These are phyloP conservation scores for Stratiomys singularior DNA, from an alignment of 2,888 invertebrate species.

Conservation along the genomic window DNA sequence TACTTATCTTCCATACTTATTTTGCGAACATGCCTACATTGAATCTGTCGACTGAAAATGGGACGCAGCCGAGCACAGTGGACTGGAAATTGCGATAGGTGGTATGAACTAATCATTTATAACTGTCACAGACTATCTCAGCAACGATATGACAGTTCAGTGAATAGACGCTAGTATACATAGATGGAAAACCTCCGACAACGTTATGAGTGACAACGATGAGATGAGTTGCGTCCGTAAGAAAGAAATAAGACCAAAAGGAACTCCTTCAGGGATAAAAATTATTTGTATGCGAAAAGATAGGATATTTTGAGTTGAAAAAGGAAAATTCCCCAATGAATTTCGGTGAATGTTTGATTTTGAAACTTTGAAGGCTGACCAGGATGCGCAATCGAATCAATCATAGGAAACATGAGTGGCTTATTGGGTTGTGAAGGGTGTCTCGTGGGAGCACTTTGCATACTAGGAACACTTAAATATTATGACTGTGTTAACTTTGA, in stretches of 20 bases:
- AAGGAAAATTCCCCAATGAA: background rate
- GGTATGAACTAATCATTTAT: conserved; percentile 52
- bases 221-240: background rate
- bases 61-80: conserved; percentile 43
- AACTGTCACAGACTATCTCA: conserved; percentile 49
- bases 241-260: background rate
- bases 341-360: background rate
- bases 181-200: background rate
- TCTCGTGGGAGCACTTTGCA: conserved; percentile 31
- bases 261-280: background rate
- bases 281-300: background rate
- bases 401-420: background rate
- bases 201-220: too few relatives aligned
- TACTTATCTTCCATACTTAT: background rate
- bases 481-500: background rate
- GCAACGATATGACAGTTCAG: conserved; percentile 38
- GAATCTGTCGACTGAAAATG: conserved; percentile 38
- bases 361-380: background rate
- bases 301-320: conserved; percentile 13
- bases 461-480: background rate
- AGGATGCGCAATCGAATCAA: conserved; percentile 13
- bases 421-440: conserved; percentile 26
- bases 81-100: conserved; percentile 51
- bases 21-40: conserved; percentile 28
- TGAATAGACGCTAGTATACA: conserved; percentile 1